Evolutionary conservation across 1,140 invertebrate genomes (phyloP), one percentile per base, ranked within the genome.

Genomic region (Drosophila nebulosa): DNA sequence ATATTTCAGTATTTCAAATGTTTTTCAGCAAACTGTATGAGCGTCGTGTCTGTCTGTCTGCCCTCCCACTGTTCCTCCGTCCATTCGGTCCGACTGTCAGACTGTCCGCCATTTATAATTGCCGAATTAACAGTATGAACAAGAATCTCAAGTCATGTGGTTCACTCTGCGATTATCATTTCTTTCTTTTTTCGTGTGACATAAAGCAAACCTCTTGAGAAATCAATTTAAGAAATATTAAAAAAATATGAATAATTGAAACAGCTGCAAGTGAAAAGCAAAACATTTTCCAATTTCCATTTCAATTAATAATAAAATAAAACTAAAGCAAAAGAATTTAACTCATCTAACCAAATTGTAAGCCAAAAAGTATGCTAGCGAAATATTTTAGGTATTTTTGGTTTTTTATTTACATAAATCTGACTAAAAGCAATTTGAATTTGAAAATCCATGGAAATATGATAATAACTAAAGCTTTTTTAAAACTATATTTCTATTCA

Each of bases 221-320:
- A 57, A 57, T 57, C 55, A 4, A 53, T 18, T 59, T 18, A 10
- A 12, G 7, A 27, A 32, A 39, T 12, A 16, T 36, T 12, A 21
- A 70, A 46, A 70, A 46, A 71, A 39, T 76, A 71, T 77, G 67
- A 77, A 53, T 66, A 53, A 76, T 76, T 66, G n/a, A 71, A 71
- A 21, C 74, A 77, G 74, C 74, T 77, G 66, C 39, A 53, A 36
- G 1, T 12, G 46, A 27, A 27, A 64, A 64, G 32, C 27, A 56
- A 56, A 56, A 51, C 30, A 30, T 51, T 58, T 52, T 36, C 39
- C 14, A 7, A 57, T 58, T 63, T 42, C 6, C 36, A 51, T 53
- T 22, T 50, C 9, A 12, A 56, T 32, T 32, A 24, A 26, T 55
- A 32, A 12, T 32, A 32, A 30, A 3, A 32, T n/a, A 55, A 24